phyloP scores from a whole-genome alignment of 2,113 vertebrate genomes.

The Balaeniceps rex region DNA sequence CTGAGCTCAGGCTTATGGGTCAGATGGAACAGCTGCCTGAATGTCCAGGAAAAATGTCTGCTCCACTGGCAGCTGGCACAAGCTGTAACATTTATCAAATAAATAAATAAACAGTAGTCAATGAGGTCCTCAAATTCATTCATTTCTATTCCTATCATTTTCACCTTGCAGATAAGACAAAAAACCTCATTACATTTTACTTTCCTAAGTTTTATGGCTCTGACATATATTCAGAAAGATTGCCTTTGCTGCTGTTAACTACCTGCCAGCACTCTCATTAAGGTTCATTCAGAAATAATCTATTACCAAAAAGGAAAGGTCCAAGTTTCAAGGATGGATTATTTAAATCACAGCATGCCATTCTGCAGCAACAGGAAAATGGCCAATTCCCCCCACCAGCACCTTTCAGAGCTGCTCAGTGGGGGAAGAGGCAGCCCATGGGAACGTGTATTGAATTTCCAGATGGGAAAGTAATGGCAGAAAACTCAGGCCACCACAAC shows the following conservation, averaged over 20 bases:
- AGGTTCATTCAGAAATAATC: constrained; percentile 35
- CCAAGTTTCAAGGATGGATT: constrained; percentile 5
- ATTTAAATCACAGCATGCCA: constrained; percentile 35
- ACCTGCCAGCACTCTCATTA: constrained; percentile 16
- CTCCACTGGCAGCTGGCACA: neutral
- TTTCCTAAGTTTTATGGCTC: neutral
- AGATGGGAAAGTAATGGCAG: constrained; percentile 45
- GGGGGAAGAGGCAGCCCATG: constrained; percentile 3
- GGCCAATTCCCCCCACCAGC: neutral
- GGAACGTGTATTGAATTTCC: constrained; percentile 46
- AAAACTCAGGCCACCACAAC: neutral
- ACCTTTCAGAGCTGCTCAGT: constrained; percentile 23
- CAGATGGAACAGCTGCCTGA: neutral
- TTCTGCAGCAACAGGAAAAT: neutral
- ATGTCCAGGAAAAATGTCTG: neutral
- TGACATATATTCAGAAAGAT: neutral
- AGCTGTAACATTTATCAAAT: neutral
- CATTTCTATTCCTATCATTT: neutral
- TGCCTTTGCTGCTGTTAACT: constrained; percentile 4
- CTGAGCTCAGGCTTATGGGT: neutral
- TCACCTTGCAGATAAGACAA: constrained; percentile 5
- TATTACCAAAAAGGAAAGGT: constrained; percentile 22
- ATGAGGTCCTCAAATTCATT: neutral
- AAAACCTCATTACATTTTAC: constrained; percentile 21
- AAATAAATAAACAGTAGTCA: neutral